A percentile compares a stretch with the other conserved stretches of the same genome.
Evolutionary conservation across 2,888 invertebrate genomes (phyloP).

Genomic region (Tuberolachnus salignus): DNA sequence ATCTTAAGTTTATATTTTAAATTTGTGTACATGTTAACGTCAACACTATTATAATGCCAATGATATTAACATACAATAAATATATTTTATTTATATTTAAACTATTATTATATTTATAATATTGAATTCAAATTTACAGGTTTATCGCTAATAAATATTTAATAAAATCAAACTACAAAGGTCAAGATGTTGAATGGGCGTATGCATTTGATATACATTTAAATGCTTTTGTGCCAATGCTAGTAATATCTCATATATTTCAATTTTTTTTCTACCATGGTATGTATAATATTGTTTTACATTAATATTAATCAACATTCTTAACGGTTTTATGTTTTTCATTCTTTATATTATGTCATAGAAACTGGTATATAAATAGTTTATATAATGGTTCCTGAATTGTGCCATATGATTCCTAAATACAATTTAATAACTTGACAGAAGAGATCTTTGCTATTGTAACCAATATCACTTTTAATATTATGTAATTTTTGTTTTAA

Average conservation of each 20-base stretch:
- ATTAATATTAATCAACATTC: neutral
- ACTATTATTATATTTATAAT: neutral
- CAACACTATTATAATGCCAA: too few species aligned
- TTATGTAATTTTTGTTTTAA: too few species aligned
- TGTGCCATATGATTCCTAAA: too few species aligned
- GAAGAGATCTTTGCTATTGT: too few species aligned
- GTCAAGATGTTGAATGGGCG: conserved; percentile 94
- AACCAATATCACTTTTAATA: too few species aligned
- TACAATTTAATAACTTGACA: too few species aligned
- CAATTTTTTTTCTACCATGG: conserved; percentile 88
- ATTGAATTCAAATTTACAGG: conserved; percentile 58
- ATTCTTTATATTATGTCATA: neutral
- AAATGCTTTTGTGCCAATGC: conserved; percentile 97
- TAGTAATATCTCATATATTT: conserved; percentile 90
- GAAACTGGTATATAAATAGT: too few species aligned
- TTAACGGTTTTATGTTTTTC: neutral
- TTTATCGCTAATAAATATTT: conserved; percentile 77
- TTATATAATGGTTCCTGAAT: too few species aligned
- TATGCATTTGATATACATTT: conserved; percentile 98
- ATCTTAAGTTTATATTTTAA: too few species aligned
- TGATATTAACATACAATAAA: too few species aligned
- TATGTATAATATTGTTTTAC: conserved; percentile 62
- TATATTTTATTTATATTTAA: too few species aligned
- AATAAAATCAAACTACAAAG: conserved; percentile 69
- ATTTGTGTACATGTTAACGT: too few species aligned